A percentile compares a stretch with the other conserved stretches of the same genome.
These are phyloP conservation scores for Lepus timidus DNA, from an alignment of 2,113 vertebrate species.

Conservation along the genomic window DNA sequence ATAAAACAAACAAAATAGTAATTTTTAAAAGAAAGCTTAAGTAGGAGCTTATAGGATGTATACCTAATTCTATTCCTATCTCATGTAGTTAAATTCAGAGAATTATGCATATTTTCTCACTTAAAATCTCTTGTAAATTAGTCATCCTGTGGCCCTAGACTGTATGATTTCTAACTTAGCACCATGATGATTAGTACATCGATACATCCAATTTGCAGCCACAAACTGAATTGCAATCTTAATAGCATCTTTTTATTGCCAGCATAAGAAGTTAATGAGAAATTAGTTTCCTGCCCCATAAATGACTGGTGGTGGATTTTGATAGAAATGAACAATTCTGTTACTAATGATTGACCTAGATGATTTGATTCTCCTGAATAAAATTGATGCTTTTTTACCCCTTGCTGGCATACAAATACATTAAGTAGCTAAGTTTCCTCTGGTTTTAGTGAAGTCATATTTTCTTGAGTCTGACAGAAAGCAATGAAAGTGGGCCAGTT, in stretches of 20 bases:
- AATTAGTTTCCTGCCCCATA: constrained; percentile 47
- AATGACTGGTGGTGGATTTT: constrained; percentile 41
- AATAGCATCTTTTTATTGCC: not conserved
- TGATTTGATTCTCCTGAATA: constrained; percentile 58
- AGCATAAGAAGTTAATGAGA: constrained; percentile 38
- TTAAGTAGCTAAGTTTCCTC: constrained; percentile 33
- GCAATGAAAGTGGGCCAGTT: not conserved
- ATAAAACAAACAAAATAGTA: not conserved
- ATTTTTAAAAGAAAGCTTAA: constrained; percentile 22
- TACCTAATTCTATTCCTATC: not conserved
- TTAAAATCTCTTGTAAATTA: constrained; percentile 3
- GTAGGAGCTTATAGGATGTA: not conserved
- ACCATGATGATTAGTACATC: not conserved
- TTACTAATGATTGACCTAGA: not conserved
- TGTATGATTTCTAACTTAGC: constrained; percentile 32
- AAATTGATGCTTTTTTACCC: not conserved
- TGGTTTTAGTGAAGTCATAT: constrained; percentile 27
- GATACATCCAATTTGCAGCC: not conserved
- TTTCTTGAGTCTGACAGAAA: constrained; percentile 30
- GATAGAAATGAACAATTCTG: constrained; percentile 50
- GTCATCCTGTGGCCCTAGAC: not conserved
- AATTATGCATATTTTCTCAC: constrained; percentile 26
- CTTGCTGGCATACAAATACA: constrained; percentile 18
- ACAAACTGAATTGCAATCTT: constrained; percentile 35
- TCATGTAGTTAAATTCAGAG: constrained; percentile 1